Evolutionary conservation across 2,888 invertebrate genomes (phyloP).

Genomic region (Geophilus truncorum): DNA sequence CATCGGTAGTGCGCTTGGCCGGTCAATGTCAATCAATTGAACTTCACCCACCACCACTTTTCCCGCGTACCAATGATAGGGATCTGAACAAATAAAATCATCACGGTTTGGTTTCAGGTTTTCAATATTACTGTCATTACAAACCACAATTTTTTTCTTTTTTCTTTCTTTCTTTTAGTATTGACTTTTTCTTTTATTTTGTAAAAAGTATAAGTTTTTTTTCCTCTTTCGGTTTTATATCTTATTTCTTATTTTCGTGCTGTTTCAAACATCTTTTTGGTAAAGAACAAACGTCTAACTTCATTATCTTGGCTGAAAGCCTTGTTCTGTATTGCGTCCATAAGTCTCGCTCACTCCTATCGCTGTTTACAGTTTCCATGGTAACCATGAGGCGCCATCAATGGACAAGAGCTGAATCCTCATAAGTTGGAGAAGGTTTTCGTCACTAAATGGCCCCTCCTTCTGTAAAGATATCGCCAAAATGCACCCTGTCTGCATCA

Average conservation of each 20-base stretch:
- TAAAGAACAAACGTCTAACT: constrained; percentile 17
- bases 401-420: constrained; percentile 17
- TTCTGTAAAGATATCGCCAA: neutral
- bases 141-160: neutral
- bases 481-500: constrained; percentile 1
- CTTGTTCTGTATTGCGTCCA: constrained; percentile 20
- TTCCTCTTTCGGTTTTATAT: too few species aligned
- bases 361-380: constrained; percentile 12
- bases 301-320: constrained; percentile 24
- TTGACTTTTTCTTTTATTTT: too few species aligned
- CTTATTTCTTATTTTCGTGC: neutral
- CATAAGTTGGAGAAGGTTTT: constrained; percentile 11
- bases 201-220: too few species aligned
- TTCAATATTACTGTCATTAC: neutral
- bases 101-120: too few species aligned
- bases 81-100: constrained; percentile 3
- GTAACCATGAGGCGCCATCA: neutral
- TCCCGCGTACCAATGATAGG: neutral
- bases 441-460: constrained; percentile 10
- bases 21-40: constrained; percentile 27
- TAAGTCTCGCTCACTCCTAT: constrained; percentile 18
- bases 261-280: neutral
- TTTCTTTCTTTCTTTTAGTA: too few species aligned
- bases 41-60: neutral
- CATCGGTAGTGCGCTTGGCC: constrained; percentile 12